These are phyloP conservation scores for Pseudomyrmex cubaensis DNA, from an alignment of 1,140 invertebrate species.

Conservation along the genomic window DNA sequence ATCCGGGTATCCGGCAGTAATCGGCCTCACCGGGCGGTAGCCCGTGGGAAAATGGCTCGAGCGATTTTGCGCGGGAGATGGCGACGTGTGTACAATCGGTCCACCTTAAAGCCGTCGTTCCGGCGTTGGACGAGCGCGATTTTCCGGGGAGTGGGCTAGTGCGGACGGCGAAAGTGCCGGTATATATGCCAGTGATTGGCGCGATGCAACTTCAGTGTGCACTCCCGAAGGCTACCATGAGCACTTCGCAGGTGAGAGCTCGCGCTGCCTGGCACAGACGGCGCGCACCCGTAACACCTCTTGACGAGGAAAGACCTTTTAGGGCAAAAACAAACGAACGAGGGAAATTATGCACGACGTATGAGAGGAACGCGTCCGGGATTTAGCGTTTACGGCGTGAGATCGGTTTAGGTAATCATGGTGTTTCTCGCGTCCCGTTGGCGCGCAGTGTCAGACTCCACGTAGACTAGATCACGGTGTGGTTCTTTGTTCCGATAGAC, in stretches of 20 bases:
- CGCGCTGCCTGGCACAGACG: constrained; percentile 36
- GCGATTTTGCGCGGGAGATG: constrained; percentile 45
- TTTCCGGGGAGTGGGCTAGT: constrained; percentile 79
- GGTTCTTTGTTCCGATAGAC: not conserved
- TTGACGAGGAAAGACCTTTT: constrained; percentile 4
- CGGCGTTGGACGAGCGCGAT: constrained; percentile 73
- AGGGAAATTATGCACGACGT: constrained; percentile 22
- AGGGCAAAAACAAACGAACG: not conserved
- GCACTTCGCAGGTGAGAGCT: constrained; percentile 82
- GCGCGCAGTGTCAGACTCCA: constrained; percentile 28
- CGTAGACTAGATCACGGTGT: not conserved
- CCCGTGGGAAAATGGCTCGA: constrained; percentile 74
- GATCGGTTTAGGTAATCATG: constrained; percentile 10
- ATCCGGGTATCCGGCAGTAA: constrained; percentile 69
- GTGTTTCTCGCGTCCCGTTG: constrained; percentile 15
- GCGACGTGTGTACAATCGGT: constrained; percentile 56
- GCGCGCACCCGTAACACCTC: constrained; percentile 20
- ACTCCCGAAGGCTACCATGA: constrained; percentile 80
- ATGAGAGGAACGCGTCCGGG: constrained; percentile 15
- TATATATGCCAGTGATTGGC: constrained; percentile 83
- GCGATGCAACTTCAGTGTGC: constrained; percentile 79
- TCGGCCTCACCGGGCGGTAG: constrained; percentile 59
- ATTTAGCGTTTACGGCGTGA: constrained; percentile 27
- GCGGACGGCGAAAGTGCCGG: constrained; percentile 81
- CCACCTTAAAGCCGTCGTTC: constrained; percentile 63